These are phyloP conservation scores for Carassius carassius DNA, from an alignment of 2,113 vertebrate genomes.

Conservation along the genomic window DNA sequence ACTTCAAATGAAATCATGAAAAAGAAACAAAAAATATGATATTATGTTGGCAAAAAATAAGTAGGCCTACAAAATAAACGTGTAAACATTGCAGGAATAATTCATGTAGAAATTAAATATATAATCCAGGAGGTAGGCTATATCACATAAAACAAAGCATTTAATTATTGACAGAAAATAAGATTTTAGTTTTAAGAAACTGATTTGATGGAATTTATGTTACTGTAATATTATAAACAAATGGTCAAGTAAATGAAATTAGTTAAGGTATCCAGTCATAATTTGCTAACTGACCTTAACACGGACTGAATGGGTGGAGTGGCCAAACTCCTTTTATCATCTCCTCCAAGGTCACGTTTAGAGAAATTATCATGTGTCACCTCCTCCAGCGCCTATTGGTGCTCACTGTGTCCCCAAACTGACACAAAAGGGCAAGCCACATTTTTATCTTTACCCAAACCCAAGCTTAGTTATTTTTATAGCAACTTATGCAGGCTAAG, in stretches of 20 bases:
- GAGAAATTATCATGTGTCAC: conserved; percentile 95
- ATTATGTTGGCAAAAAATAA: background rate
- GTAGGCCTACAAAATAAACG: background rate
- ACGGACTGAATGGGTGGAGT: conserved; percentile 73
- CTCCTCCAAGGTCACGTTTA: conserved; percentile 92
- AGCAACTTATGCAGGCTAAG: conserved; percentile 69
- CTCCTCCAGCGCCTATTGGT: conserved; percentile 85
- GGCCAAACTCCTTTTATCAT: conserved; percentile 84
- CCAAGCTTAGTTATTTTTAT: conserved; percentile 93
- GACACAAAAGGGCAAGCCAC: conserved; percentile 98
- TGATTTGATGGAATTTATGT: background rate
- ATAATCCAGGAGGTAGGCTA: background rate
- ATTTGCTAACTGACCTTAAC: conserved; percentile 48
- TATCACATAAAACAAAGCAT: background rate
- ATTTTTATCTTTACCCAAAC: conserved; percentile 89
- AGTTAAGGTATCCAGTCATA: background rate
- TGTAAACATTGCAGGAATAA: background rate
- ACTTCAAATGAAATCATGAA: background rate
- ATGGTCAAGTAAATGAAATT: background rate
- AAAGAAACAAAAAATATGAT: background rate
- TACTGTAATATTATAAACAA: conserved; percentile 4
- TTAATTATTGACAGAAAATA: background rate
- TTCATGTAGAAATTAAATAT: background rate
- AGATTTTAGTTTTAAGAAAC: background rate
- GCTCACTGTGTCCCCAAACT: conserved; percentile 82